Evolutionary conservation across 2,888 invertebrate genomes (phyloP).

Genomic region (Zaprionus lineosus): DNA sequence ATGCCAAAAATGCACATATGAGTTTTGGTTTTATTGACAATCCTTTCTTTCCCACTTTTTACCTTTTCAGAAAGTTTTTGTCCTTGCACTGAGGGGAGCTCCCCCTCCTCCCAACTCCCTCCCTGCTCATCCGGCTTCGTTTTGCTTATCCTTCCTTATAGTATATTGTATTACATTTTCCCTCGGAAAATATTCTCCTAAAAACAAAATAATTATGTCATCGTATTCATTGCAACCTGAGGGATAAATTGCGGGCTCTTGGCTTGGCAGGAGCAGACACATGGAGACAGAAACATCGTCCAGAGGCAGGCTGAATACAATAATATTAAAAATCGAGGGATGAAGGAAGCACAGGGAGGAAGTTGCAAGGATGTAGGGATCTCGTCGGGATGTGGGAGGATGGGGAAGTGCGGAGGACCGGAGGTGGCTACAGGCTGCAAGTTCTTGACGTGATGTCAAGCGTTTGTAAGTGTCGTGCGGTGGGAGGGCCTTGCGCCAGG

Average conservation of each 20-base stretch:
- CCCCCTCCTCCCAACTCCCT: too few relatives aligned
- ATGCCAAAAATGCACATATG: too few relatives aligned
- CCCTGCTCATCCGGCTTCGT: too few relatives aligned
- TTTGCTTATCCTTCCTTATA: too few relatives aligned
- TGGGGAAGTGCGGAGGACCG: too few relatives aligned
- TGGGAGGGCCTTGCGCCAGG: not conserved
- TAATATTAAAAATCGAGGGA: slow-evolving; percentile 48
- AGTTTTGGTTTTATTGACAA: too few relatives aligned
- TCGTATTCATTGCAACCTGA: slow-evolving; percentile 18
- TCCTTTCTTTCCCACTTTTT: too few relatives aligned
- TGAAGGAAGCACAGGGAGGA: not conserved
- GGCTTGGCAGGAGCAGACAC: slow-evolving; percentile 2
- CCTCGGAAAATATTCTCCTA: not conserved
- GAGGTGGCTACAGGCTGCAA: slow-evolving; percentile 22
- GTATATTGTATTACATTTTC: not conserved
- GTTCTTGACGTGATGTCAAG: slow-evolving; percentile 58
- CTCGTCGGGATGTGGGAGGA: too few relatives aligned
- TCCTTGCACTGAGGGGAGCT: too few relatives aligned
- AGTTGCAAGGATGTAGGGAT: too few relatives aligned
- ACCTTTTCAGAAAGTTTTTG: too few relatives aligned
- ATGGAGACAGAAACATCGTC: slow-evolving; percentile 5
- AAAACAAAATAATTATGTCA: slow-evolving; percentile 14
- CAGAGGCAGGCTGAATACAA: slow-evolving; percentile 17
- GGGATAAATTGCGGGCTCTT: slow-evolving; percentile 21
- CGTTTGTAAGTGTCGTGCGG: slow-evolving; percentile 16